Conservation (phyloP, 2,113 vertebrate genomes). For the Hyaena hyaena region DNA sequence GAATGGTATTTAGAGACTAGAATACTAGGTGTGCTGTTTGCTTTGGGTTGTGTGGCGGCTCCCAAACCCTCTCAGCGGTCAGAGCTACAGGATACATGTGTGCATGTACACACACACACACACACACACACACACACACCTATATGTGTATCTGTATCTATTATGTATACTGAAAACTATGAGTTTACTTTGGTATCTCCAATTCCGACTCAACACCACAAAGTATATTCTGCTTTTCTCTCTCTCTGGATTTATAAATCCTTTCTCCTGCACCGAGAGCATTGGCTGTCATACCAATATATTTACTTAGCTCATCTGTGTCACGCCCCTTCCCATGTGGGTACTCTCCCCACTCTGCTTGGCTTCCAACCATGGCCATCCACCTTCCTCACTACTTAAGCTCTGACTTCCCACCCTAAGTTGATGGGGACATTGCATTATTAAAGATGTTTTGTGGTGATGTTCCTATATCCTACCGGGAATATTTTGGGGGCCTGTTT, state of each 20-base stretch:
- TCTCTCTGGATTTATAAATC: neutral
- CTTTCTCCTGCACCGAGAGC: neutral
- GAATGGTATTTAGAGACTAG: neutral
- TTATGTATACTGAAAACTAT: neutral
- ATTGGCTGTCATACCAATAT: neutral
- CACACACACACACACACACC: neutral
- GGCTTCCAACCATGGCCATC: neutral
- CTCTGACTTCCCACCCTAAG: neutral
- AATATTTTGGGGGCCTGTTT: neutral
- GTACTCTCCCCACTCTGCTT: neutral
- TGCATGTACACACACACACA: accelerated
- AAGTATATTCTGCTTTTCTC: neutral
- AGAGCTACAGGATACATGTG: neutral
- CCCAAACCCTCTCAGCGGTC: neutral
- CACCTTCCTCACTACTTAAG: neutral
- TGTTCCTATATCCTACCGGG: neutral
- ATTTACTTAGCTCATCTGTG: neutral
- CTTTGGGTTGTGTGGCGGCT: neutral
- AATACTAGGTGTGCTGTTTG: neutral
- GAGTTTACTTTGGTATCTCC: neutral
- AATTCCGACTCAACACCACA: neutral
- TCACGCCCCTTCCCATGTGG: accelerated
- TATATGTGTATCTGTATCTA: neutral
- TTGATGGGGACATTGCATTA: neutral
- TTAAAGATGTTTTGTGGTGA: neutral